Conservation (phyloP, 2,113 vertebrate species). For the Oncorhynchus nerka region DNA sequence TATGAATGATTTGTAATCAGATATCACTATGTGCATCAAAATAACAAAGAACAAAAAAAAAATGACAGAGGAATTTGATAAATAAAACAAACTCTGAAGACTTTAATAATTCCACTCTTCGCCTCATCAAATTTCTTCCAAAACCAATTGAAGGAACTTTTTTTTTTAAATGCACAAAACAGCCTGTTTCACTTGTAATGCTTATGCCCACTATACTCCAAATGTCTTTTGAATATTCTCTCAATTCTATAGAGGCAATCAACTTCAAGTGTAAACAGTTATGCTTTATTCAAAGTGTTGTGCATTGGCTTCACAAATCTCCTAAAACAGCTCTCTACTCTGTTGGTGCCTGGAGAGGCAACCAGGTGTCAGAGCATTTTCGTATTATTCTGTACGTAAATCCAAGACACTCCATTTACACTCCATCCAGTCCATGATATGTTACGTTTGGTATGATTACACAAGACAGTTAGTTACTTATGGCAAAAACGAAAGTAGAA, state of each 20-base stretch:
- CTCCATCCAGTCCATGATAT: no score
- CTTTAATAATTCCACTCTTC: background rate
- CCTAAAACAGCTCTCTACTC: constrained; percentile 15
- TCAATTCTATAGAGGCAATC: background rate
- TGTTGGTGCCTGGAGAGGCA: constrained; percentile 25
- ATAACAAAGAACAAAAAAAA: constrained; percentile 23
- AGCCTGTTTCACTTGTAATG: background rate
- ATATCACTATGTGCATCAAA: constrained; percentile 14
- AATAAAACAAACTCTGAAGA: constrained; percentile 3
- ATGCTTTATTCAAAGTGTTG: constrained; percentile 37
- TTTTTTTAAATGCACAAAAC: no score
- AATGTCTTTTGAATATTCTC: no score
- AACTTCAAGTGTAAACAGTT: constrained; percentile 25
- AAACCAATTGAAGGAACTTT: background rate
- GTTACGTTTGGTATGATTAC: no score
- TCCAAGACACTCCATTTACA: no score
- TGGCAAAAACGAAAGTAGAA: no score
- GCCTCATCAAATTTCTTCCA: constrained; percentile 6
- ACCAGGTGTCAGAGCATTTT: no score
- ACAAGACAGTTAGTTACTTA: no score
- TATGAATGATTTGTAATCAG: constrained; percentile 32
- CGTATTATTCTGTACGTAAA: no score
- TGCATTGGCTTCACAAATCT: background rate
- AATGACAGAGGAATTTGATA: constrained; percentile 20
- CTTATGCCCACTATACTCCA: background rate